Conservation (phyloP, 1,140 invertebrate species). For the Battus philenor region DNA sequence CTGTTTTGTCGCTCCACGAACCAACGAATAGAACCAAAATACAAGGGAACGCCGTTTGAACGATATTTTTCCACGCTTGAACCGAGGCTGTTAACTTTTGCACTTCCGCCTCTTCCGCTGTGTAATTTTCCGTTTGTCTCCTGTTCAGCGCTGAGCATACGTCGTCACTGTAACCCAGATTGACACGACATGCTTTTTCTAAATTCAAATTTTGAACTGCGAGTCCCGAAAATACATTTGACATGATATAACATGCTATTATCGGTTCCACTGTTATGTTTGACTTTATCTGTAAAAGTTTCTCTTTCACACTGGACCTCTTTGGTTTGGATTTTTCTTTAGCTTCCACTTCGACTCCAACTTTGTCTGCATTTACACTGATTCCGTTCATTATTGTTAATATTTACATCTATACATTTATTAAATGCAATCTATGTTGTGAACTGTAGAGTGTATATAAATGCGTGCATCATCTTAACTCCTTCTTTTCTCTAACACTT, state of each 20-base stretch:
- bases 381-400: conserved; percentile 58
- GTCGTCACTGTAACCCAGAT: conserved; percentile 74
- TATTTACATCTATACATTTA: conserved; percentile 5
- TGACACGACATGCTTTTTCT: conserved; percentile 80
- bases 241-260: conserved; percentile 77
- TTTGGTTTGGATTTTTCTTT: conserved; percentile 46
- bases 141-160: conserved; percentile 76
- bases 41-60: conserved; percentile 76
- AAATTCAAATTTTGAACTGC: conserved; percentile 78
- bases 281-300: conserved; percentile 54
- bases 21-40: conserved; percentile 78
- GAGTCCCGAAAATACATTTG: conserved; percentile 76
- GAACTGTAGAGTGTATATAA: not conserved
- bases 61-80: conserved; percentile 75
- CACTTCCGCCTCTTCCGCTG: conserved; percentile 70
- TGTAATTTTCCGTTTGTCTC: conserved; percentile 70
- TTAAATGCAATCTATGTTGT: too few species aligned
- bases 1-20: conserved; percentile 78
- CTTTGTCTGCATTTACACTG: conserved; percentile 45
- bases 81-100: conserved; percentile 78
- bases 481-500: too few species aligned
- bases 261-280: conserved; percentile 79
- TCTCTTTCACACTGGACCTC: conserved; percentile 44
- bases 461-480: not conserved
- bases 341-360: conserved; percentile 30